Evolutionary conservation across 1,140 invertebrate species (phyloP).

Genomic region (Eriosoma lanigerum): DNA sequence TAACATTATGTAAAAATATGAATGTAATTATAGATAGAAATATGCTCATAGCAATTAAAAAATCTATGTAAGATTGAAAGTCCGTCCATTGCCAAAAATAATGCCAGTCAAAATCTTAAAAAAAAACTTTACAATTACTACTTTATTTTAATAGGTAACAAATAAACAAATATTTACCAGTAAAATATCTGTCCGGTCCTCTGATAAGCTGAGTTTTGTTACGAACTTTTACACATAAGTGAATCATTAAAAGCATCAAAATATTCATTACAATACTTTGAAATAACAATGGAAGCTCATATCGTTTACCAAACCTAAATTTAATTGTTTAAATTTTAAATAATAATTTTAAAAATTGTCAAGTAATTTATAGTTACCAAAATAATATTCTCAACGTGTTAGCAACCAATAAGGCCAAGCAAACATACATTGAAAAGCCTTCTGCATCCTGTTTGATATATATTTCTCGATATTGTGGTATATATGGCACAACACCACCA

Average conservation of each 20-base stretch:
- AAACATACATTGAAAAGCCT: constrained; percentile 96
- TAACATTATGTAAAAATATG: constrained; percentile 75
- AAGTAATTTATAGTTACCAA: constrained; percentile 72
- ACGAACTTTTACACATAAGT: constrained; percentile 86
- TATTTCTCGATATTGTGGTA: constrained; percentile 94
- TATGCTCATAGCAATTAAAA: constrained; percentile 83
- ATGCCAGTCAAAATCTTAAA: constrained; percentile 81
- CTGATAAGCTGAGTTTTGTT: constrained; percentile 79
- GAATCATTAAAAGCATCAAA: constrained; percentile 94
- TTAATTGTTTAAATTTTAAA: neutral
- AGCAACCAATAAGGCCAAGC: constrained; percentile 88
- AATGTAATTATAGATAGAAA: constrained; percentile 83
- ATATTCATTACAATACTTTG: constrained; percentile 98
- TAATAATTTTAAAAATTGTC: neutral
- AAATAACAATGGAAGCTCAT: constrained; percentile 89
- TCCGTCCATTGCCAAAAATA: constrained; percentile 99
- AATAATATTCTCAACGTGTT: constrained; percentile 96
- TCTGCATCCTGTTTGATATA: constrained; percentile 85
- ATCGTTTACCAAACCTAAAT: constrained; percentile 95
- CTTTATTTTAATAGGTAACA: neutral
- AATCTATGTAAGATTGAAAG: constrained; percentile 94
- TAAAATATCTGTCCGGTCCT: constrained; percentile 78
- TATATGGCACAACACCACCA: constrained; percentile 82
- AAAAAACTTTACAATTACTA: neutral
- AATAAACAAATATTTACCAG: constrained; percentile 66